phyloP scores from a whole-genome alignment of 2,888 invertebrate genomes.

The Trichacis sp. region DNA sequence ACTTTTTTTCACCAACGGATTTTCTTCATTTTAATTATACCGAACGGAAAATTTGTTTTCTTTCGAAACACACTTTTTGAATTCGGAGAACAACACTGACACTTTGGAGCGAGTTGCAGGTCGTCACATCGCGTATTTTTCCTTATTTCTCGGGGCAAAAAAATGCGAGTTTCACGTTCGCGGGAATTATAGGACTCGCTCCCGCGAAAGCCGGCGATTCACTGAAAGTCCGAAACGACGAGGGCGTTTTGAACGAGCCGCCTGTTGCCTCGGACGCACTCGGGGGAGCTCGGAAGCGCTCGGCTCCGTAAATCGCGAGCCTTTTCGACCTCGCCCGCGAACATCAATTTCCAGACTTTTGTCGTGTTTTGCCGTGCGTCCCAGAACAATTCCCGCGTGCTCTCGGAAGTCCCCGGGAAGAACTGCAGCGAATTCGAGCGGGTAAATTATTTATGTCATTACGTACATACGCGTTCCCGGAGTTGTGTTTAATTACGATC shows the following conservation, averaged over 20 bases:
- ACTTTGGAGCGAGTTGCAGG: too few relatives aligned
- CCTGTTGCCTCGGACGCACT: conserved; percentile 51
- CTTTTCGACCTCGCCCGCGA: too few relatives aligned
- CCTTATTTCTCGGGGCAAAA: background rate
- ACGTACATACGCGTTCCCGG: too few relatives aligned
- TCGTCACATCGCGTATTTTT: background rate
- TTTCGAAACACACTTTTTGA: too few relatives aligned
- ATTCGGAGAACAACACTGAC: conserved; percentile 2
- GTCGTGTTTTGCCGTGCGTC: too few relatives aligned
- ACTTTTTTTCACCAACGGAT: background rate
- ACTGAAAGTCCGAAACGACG: conserved; percentile 42
- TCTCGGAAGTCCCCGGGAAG: too few relatives aligned
- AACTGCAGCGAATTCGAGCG: too few relatives aligned
- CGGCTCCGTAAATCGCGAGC: background rate
- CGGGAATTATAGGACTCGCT: conserved; percentile 20
- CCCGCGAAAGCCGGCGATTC: conserved; percentile 50
- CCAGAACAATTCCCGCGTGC: too few relatives aligned
- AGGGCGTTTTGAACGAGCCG: conserved; percentile 50
- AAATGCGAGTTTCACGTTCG: background rate
- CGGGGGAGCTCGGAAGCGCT: conserved; percentile 4
- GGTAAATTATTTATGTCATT: too few relatives aligned
- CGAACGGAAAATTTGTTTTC: too few relatives aligned
- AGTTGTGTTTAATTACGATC: too few relatives aligned
- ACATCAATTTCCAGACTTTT: too few relatives aligned
- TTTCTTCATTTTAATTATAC: background rate